Base-by-base conservation (phyloP, 1,140 invertebrate species). In the Drosophila setifemur region DNA sequence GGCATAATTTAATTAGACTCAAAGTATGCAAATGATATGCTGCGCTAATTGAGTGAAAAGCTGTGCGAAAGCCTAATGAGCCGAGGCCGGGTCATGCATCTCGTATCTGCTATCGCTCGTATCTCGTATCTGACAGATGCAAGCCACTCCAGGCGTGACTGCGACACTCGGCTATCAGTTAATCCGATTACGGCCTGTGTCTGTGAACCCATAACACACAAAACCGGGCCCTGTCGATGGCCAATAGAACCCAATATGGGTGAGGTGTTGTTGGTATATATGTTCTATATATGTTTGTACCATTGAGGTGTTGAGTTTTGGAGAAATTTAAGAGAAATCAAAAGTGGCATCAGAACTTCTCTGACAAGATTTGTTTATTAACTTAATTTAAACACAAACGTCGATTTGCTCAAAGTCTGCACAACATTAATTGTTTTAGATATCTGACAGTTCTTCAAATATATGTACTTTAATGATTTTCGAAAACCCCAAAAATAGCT, bases 1-100 rank as follows among this genome's bases (percentile, higher is more conserved):
- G 11, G 16, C 63, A 60, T 83, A 78, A 78, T 70, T 70, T 73
- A 85, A 81, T 83, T 82, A 81, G 50, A 25, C 25, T 25, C 35
- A 39, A 33, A 68, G 72, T 74, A 85, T 85, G 78, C 78, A 83
- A 83, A 83, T 78, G 53, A 71, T 78, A 71, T 78, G 79, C 79
- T 58, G 58, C 58, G 78, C 58, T 79, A 83, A 83, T 79, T 85
- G 74, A 85, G 49, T 61, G 53, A 78, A 85, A 78, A 70, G 57
- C 39, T 57, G 47, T 70, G 72, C 66, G 29, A 70, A 71, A 49
- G 63, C 37, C 52, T 70, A 70, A 70, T 57, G 44, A 70, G 48
- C 52, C 25, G 28, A 23, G 35, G 37, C 29, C 37, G 25, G 52
- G 63, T 57, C 66, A 57, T 69, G 64, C 42, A 69, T 23, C 50